Conservation (phyloP, 2,113 vertebrate genomes). For the Mungos mungo region DNA sequence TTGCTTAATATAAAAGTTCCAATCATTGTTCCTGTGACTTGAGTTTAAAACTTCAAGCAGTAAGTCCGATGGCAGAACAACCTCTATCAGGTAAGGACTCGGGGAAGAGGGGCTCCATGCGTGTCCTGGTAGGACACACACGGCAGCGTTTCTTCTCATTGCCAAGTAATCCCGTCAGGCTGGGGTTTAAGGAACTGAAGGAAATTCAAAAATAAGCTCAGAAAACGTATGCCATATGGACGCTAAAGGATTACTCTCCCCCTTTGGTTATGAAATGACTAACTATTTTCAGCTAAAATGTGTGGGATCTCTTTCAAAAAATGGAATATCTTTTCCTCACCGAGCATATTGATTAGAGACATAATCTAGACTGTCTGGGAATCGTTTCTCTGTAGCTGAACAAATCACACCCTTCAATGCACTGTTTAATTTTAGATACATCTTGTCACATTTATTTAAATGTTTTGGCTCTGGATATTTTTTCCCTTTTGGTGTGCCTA, state of each 20-base stretch:
- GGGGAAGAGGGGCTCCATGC: background rate
- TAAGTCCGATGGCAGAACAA: background rate
- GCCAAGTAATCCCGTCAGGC: background rate
- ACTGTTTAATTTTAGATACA: conserved; percentile 71
- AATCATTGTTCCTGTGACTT: background rate
- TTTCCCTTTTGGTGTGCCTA: conserved; percentile 11
- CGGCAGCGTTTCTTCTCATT: background rate
- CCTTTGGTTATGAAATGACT: conserved; percentile 74
- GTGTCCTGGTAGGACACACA: background rate
- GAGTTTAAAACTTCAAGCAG: conserved; percentile 6
- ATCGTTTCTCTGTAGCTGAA: conserved; percentile 61
- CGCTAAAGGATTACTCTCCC: conserved; percentile 60
- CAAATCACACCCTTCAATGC: conserved; percentile 67
- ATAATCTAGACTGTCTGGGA: conserved; percentile 62
- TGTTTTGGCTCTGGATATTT: conserved; percentile 17
- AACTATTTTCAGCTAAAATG: conserved; percentile 71
- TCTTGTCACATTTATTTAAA: conserved; percentile 71
- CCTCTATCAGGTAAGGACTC: background rate
- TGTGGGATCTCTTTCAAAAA: conserved; percentile 70
- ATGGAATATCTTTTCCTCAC: conserved; percentile 43
- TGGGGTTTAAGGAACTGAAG: conserved; percentile 13
- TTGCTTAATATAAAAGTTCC: background rate
- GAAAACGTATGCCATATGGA: conserved; percentile 35
- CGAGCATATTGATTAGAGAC: conserved; percentile 65
- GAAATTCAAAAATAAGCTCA: conserved; percentile 18